Conservation (phyloP, 2,797 vertebrate genomes). For the Bryconaethiops microstoma region DNA sequence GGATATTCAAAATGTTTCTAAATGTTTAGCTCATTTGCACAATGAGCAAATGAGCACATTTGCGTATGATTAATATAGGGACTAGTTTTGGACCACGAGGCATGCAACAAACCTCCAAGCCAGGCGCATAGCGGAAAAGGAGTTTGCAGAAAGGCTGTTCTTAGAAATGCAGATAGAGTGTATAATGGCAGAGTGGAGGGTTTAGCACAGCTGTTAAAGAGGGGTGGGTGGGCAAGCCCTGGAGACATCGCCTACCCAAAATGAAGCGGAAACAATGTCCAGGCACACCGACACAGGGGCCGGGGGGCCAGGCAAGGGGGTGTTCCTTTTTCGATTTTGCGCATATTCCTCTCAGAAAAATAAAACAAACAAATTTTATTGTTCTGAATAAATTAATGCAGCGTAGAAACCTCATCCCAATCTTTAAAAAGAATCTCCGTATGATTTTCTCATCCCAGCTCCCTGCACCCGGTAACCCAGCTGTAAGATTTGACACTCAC, state of each 20-base stretch:
- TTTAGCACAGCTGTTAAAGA: slow-evolving; percentile 54
- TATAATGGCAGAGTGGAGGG: slow-evolving; percentile 31
- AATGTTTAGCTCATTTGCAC: too few species aligned
- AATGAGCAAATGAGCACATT: neutral
- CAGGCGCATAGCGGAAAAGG: neutral
- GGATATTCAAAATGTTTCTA: too few species aligned
- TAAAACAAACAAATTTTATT: neutral
- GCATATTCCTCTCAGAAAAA: slow-evolving; percentile 1
- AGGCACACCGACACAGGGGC: slow-evolving; percentile 19
- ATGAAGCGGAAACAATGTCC: slow-evolving; percentile 58
- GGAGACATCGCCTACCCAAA: slow-evolving; percentile 51
- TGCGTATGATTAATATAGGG: neutral
- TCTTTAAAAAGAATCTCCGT: neutral
- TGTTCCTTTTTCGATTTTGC: neutral
- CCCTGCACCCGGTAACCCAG: too few species aligned
- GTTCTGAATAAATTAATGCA: neutral
- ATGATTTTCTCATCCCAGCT: neutral
- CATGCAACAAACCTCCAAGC: neutral
- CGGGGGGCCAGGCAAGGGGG: neutral
- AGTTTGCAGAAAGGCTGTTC: slow-evolving; percentile 35
- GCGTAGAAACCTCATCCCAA: neutral
- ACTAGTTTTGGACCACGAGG: neutral
- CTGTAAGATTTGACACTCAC: neutral
- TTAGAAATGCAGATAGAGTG: slow-evolving; percentile 34
- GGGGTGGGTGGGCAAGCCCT: slow-evolving; percentile 46